Evolutionary conservation across 2,888 invertebrate species (phyloP), one percentile per base, ranked within the genome.

Genomic region (Doris montereyensis): DNA sequence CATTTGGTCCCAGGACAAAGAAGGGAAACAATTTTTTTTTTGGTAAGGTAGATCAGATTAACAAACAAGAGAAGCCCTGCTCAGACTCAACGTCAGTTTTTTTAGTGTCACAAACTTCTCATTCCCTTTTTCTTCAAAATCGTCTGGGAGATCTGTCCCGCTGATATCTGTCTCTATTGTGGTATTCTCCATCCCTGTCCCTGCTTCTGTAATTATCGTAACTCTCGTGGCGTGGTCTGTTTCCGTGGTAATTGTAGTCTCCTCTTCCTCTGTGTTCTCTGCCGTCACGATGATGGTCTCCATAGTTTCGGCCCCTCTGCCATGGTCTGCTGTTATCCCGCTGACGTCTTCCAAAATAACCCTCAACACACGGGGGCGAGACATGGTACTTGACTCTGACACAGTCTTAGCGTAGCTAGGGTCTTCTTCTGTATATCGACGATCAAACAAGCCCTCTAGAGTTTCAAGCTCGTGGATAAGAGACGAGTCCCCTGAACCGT

Each of bases 391-490:
- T 24, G 65, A 67, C 1, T n/a, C 26, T 2, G 73, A 67, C 26
- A 78, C 13, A 30, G 57, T 30, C 10, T 8, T 32, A 17, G 32
- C 67, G 68, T 78, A 78, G 4, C 74, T 74, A 24, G 74, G 52
- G 24, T 78, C 78, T 21, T 58, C 13, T 32, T 73, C 57, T 35
- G 78, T 78, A 24, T 78, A 78, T 24, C 78, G 78, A 57, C 58
- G 10, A 74, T 21, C 0, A 74, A 74, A 78, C n/a, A 67, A 30
- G 17, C 30, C 52, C 35, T 78, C 67, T 32, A 32, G 67, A 4
- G 34, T 58, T 0, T 57, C 41, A 24, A 76, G 35, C 30, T 76
- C 30, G 13, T 13, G 17, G 8, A 30, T 8, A 21, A 30, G 4
- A 21, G 13, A 21, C 13, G 1, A 65, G 0, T 77, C 65, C n/a